Evolutionary conservation across 2,888 invertebrate genomes (phyloP), one percentile per base, ranked within the genome.

Genomic region (Temnothorax unifasciatus): DNA sequence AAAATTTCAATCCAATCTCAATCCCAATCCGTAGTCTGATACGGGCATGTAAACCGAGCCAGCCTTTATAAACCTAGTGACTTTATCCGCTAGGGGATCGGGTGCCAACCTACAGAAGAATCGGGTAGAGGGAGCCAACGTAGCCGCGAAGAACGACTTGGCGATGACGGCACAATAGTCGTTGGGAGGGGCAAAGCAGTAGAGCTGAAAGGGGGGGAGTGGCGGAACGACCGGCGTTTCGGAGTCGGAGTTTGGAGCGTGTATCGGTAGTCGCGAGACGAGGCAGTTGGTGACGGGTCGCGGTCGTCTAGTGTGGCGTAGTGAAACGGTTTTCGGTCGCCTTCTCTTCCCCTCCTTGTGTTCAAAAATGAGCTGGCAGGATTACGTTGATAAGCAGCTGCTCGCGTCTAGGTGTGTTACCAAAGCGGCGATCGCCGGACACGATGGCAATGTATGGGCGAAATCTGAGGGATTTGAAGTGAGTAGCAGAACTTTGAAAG

Each of bases 381-480:
- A 98, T 97, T 98, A 98, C 97, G 98, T 98, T 96, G 98, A 98
- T 96, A 98, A 98, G 97, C 98, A 98, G 96, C 97, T 98, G 96
- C 96, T 98, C 96, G 98, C 98, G 95, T 98, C 98, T 95, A 97
- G 97, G 96, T 98, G 98, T 97, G 98, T 98, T 95, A 97, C 97
- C 96, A 98, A 98, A 97, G 98, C 98, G 94, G 98, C 98, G 95
- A 98, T 98, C 96, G 98, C 98, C 95, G 98, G 98, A 96, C 98
- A 98, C 96, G 98, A 98, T 96, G 98, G 98, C 95, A 98, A 98
- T 96, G 96, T 98, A 95, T 98, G 98, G 98, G 98, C 98, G 94
- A 98, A 98, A 96, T 98, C 98, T 88, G 98, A 97, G 93, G 97
- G 97, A 96, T 98, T 98, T 96, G 98, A 98, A 96, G 98, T 98